Percentiles rank a stretch among this genome's conserved stretches.
Evolutionary conservation across 2,888 invertebrate species (phyloP).

Genomic region (Pseudolycoriella hygida): DNA sequence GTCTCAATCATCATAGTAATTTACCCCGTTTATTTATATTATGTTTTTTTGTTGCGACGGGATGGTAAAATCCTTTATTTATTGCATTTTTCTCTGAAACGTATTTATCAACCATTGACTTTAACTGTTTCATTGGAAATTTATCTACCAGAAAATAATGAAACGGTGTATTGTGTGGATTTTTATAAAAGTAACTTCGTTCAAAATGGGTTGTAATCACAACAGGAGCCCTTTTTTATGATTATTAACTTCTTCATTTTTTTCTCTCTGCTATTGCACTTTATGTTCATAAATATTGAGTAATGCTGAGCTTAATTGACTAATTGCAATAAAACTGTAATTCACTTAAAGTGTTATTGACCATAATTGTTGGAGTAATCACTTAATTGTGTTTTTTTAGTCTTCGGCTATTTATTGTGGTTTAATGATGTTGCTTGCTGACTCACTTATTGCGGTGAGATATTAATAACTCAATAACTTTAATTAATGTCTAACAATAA

Average conservation of each 20-base stretch:
- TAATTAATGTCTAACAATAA: too few species aligned
- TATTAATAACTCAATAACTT: too few species aligned
- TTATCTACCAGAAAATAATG: constrained; percentile 1
- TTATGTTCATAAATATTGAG: too few species aligned
- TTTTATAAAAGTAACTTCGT: background rate
- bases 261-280: too few species aligned
- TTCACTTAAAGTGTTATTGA: too few species aligned
- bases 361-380: too few species aligned
- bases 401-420: too few species aligned
- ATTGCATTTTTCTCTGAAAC: background rate
- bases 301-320: too few species aligned
- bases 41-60: background rate
- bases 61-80: background rate
- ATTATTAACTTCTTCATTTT: constrained; percentile 1
- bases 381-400: too few species aligned
- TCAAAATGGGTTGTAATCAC: background rate
- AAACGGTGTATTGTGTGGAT: background rate
- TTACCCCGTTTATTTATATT: background rate
- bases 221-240: background rate
- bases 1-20: background rate
- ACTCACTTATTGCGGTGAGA: too few species aligned
- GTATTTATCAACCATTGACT: background rate
- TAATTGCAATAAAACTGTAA: too few species aligned
- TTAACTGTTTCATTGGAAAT: background rate
- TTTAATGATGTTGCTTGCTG: too few species aligned